phyloP scores from a whole-genome alignment of 2,797 vertebrate species.

The Pseudochaenichthys georgianus region DNA sequence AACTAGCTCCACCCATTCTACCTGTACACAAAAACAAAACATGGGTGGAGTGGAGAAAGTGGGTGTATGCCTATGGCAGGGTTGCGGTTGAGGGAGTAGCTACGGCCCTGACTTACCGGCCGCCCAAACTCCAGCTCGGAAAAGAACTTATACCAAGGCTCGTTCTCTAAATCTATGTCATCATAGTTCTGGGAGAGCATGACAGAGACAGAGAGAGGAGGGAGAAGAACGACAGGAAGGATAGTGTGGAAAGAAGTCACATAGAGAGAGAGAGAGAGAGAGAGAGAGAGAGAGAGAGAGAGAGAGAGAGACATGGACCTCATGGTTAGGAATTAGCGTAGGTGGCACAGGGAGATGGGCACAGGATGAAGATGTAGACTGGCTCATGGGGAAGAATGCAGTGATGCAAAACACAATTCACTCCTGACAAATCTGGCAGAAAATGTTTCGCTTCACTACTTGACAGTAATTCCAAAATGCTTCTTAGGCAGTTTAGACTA shows the following conservation, averaged over 20 bases:
- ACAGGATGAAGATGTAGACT: constrained; percentile 60
- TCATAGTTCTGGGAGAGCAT: constrained; percentile 91
- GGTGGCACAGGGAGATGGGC: constrained; percentile 56
- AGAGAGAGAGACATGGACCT: constrained; percentile 80
- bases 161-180: constrained; percentile 99
- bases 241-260: constrained; percentile 70
- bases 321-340: constrained; percentile 74
- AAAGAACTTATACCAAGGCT: constrained; percentile 99
- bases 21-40: constrained; percentile 30
- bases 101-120: constrained; percentile 92
- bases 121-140: constrained; percentile 99
- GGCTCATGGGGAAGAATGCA: constrained; percentile 42
- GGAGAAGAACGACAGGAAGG: constrained; percentile 61
- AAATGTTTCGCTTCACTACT: neutral
- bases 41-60: constrained; percentile 62
- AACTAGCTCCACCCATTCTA: constrained; percentile 73
- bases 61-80: constrained; percentile 63
- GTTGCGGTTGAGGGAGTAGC: constrained; percentile 64
- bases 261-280: constrained; percentile 79
- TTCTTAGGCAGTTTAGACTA: neutral
- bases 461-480: neutral
- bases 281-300: constrained; percentile 79
- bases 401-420: constrained; percentile 24
- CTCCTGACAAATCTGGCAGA: neutral
- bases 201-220: constrained; percentile 72